Evolutionary conservation across 2,888 invertebrate species (phyloP), one percentile per base, ranked within the genome.

Genomic region (Ichneumoninae sp.): DNA sequence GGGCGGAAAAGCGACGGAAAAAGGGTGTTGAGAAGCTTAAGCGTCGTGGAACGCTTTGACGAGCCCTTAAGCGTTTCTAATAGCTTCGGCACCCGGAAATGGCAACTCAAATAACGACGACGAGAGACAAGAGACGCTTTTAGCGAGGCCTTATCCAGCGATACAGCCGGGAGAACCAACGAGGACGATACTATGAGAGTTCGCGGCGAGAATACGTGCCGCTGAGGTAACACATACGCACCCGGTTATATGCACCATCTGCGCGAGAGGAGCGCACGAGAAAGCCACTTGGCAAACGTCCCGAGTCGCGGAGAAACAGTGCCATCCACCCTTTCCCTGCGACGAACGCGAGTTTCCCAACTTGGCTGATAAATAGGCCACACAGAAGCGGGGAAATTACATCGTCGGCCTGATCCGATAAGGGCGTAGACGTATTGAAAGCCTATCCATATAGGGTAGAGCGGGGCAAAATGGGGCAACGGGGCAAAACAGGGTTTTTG

Each of bases 71-170:
- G 66, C 44, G 22, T 66, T 68, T 77, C 33, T 69, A 77, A 81
- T 54, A 77, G 76, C 73, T 30, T 50, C 36, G 73, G 44, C 44
- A 83, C 69, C 73, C 81, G 81, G 69, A 83, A 83, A 73, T 73
- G 71, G 76, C 68, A 76, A 83, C 76, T 79, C 83, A 80, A 83
- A 83, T 85, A 85, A 83, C 76, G 66, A 83, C 66, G 66, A 66
- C 44, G 77, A 65, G 73, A 69, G 68, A 71, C 60, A 52, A 57
- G 66, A 47, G 80, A 80, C 73, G 79, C 79, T 85, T 79, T 83
- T 75, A 85, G 83, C 79, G 50, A 66, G 70, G 75, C 47, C 40
- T 22, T 76, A 79, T 76, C 75, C 66, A 30, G 66, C 52, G 74
- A 26, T 33, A 77, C 66, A 60, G 44, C 30, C 70, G 69, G 26